A percentile compares a stretch with the other conserved stretches of the same genome.
Evolutionary conservation across 1,140 invertebrate genomes (phyloP).

Genomic region (Pinna nobilis): DNA sequence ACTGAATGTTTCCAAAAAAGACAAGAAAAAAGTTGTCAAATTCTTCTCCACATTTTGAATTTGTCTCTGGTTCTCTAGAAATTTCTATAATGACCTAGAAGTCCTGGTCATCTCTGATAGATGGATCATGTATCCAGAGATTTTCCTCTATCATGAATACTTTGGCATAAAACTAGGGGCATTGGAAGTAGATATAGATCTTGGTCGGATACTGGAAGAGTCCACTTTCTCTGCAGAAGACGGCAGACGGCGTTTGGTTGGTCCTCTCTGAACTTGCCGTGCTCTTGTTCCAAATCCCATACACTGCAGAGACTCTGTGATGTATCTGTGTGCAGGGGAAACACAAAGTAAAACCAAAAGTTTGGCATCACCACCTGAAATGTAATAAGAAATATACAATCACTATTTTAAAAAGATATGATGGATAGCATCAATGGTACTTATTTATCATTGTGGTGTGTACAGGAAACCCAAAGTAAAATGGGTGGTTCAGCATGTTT

Average conservation of each 20-base stretch:
- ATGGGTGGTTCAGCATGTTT: not conserved
- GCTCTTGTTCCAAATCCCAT: constrained; percentile 70
- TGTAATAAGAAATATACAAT: no score
- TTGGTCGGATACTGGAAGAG: constrained; percentile 7
- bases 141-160: not conserved
- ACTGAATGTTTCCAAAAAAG: no score
- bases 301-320: constrained; percentile 69
- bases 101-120: not conserved
- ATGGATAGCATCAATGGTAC: no score
- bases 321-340: constrained; percentile 66
- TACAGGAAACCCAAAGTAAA: no score
- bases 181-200: not conserved
- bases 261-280: constrained; percentile 69
- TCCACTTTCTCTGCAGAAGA: constrained; percentile 64
- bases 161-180: constrained; percentile 19
- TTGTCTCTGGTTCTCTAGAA: not conserved
- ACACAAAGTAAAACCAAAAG: constrained; percentile 69
- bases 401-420: not conserved
- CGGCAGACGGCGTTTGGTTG: constrained; percentile 64
- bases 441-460: no score
- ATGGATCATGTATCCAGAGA: not conserved
- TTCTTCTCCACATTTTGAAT: no score
- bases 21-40: no score
- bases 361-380: constrained; percentile 71
- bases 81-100: not conserved